These are phyloP conservation scores for Lindbergichthys nudifrons DNA, from an alignment of 2,797 vertebrate species.

Conservation along the genomic window DNA sequence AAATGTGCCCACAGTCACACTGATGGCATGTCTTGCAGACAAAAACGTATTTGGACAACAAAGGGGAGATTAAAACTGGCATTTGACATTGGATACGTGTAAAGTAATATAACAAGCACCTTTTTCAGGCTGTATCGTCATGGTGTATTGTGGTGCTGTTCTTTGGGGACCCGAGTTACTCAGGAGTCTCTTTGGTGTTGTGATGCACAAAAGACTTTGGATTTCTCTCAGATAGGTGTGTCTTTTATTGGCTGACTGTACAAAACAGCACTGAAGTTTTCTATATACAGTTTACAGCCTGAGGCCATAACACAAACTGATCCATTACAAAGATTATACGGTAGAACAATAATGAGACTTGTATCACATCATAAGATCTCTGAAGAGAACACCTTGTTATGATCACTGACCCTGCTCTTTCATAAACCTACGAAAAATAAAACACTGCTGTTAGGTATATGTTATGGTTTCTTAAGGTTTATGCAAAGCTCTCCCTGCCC, in stretches of 20 bases:
- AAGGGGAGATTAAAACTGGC: conserved; percentile 70
- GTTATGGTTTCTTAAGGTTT: conserved; percentile 19
- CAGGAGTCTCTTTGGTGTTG: conserved; percentile 55
- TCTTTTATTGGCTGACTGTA: conserved; percentile 62
- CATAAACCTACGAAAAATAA: conserved; percentile 16
- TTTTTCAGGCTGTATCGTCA: conserved; percentile 57
- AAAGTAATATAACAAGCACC: conserved; percentile 66
- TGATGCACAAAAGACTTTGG: conserved; percentile 67
- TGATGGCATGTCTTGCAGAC: conserved; percentile 53
- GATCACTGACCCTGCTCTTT: conserved; percentile 45
- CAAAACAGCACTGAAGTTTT: conserved; percentile 55
- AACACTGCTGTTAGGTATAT: conserved; percentile 26
- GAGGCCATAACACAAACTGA: conserved; percentile 65
- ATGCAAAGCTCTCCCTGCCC: background rate
- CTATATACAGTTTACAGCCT: conserved; percentile 63
- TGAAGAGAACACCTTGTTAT: conserved; percentile 36
- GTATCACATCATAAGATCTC: conserved; percentile 59
- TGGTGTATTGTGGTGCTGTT: conserved; percentile 55
- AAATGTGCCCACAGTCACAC: conserved; percentile 41
- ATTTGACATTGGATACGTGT: conserved; percentile 75
- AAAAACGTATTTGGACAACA: conserved; percentile 65
- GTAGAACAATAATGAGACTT: conserved; percentile 40
- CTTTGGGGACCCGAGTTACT: conserved; percentile 54
- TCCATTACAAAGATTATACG: conserved; percentile 50
- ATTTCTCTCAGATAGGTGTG: conserved; percentile 74